Base-by-base conservation (phyloP, 2,888 invertebrate species). In the Pyrochroa serraticornis region DNA sequence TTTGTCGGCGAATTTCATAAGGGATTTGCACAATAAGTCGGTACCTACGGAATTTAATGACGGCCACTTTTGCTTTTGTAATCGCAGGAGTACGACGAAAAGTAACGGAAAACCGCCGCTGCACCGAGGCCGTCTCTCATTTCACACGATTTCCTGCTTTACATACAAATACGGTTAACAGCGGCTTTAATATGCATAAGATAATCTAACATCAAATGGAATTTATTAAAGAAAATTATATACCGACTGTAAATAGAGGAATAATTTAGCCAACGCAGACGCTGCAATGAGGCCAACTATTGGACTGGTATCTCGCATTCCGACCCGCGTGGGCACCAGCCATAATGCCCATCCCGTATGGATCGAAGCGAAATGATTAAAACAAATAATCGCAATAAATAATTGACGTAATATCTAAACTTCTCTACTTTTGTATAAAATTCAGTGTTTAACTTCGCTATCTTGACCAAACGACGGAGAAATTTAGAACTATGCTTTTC, bases 1-100 rank as follows among this genome's bases (percentile, higher is more conserved):
- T 71, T 70, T 67, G 70, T 71, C 71, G 72, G 72, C 67, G 61
- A 66, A 70, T 68, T 70, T 65, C 66, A 69, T 66, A 70, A 68
- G 63, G 70, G 70, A 70, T 70, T 66, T 62, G 68, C 69, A 70
- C 70, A 69, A 71, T 70, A 64, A 67, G 66, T 58, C 63, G 45
- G 67, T 68, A 67, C 66, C 65, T 39, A 51, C 50, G 42, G 67
- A 67, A 67, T 70, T 65, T 65, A 66, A 68, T 59, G 62, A 63
- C 62, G 58, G 58, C 53, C 57, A 66, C 60, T 58, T 49, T 12
- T 46, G 57, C 46, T 51, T 51, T 51, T 57, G 50, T 46, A 57
- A 35, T 45, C 55, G 7, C 32, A 46, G 12, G 6, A 30, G 10
- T 8, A n/a, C 13, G 42, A 9, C 37, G 44, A 53, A 53, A 53